Base-by-base conservation (phyloP, 2,113 vertebrate genomes). In the Ceyx margarethae region DNA sequence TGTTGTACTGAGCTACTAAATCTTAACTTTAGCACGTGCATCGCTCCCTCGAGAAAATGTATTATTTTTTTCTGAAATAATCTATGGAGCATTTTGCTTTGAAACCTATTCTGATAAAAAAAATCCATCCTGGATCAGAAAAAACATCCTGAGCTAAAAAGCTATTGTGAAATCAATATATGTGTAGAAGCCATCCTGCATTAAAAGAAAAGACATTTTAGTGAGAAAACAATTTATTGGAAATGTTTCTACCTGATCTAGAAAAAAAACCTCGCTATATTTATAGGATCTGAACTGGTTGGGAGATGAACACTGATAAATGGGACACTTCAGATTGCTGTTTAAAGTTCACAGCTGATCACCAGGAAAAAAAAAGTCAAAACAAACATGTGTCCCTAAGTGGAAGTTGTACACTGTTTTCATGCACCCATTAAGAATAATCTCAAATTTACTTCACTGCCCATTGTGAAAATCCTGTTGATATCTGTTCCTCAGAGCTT, bases 151-250 rank as follows among this genome's bases (percentile, higher is more conserved):
- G 13, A 53, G 40, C 5, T 17, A 53, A 74, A 43, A 2, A 2
- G 3, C 19, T 9, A 3, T 20, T 11, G 6, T 62, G 33, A 50
- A 66, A 14, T 1, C 19, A 18, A 4, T 13, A 1, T 18, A 9
- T 23, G 2, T 7, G 2, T 18, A 31, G 18, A 18, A 26, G 15
- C 23, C 26, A 12, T 4, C 4, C 7, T 64, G 20, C 26, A 3
- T 20, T 42, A 71, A 29, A 28, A 25, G 4, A 58, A 76, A 54
- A 56, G 16, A 37, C 1, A 35, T 68, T 89, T 64, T 72, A 6
- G 20, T 45, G 58, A 77, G 54, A 85, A 72, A 67, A 85, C 13
- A 4, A 19, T 7, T 28, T 46, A 40, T 1, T 74, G n/a, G 26
- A 65, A 78, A 57, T 1, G 4, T 82, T 86, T 62, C 43, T 69